Evolutionary conservation across 1,140 invertebrate genomes (phyloP), one percentile per base, ranked within the genome.

Genomic region (Leptinotarsa undecemlineata): DNA sequence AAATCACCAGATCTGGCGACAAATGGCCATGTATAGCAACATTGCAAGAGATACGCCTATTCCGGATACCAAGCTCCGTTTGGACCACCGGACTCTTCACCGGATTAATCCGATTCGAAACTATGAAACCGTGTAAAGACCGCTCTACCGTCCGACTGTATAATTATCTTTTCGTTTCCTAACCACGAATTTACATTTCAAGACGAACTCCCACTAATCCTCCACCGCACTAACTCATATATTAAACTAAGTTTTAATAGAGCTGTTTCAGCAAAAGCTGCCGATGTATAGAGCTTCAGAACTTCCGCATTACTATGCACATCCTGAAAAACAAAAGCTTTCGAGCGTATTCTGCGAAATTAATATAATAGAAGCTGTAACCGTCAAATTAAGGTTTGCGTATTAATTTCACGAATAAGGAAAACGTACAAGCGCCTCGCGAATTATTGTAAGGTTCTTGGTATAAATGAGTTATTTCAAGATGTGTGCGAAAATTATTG

Each of bases 31-130:
- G 5, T 42, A 8, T 3, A 42, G 33, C 8, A 42, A 42, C 8
- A 11, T 11, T 42, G 8, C 66, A 68, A 68, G 66, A 47, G 1
- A 42, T 1, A 19, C n/a, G 15, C 66, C 66, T 42, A 33, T 68
- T 68, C 66, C 42, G 66, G 33, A 19, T 48, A 20, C 19, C 4
- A 0, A 4, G 51, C 17, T 57, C 17, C 15, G 6, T 57, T 57
- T 8, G 17, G 17, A n/a, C n/a, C 51, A 15, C 17, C 17, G 51
- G 15, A 19, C 51, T 17, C 62, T 62, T 75, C 78, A 75, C 74
- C 74, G 75, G 79, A 81, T 81, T 80, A 81, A 81, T 81, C 79
- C 79, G 79, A 81, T 81, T 81, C 79, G 79, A 77, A 80, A 79
- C 76, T 76, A 81, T 78, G 79, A 81, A 78, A 78, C 79, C 80